These are phyloP conservation scores for Euschistus heros DNA, from an alignment of 1,140 invertebrate species.

Conservation along the genomic window DNA sequence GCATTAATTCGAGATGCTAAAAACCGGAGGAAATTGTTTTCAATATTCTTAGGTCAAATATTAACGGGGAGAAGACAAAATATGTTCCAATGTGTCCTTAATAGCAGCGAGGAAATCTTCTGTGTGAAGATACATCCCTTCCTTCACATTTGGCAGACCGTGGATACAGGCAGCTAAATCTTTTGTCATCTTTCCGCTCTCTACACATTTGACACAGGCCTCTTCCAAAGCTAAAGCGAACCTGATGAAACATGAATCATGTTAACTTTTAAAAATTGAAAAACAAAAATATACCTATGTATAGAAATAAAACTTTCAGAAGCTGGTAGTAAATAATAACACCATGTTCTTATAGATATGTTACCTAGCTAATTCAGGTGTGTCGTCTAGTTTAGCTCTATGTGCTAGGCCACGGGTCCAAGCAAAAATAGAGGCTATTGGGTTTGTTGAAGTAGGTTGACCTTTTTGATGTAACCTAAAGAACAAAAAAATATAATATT, in stretches of 20 bases:
- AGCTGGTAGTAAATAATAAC: too few species aligned
- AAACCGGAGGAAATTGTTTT: too few species aligned
- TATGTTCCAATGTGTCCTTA: slow-evolving; percentile 39
- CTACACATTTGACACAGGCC: slow-evolving; percentile 77
- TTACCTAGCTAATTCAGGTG: slow-evolving; percentile 52
- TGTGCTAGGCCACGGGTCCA: slow-evolving; percentile 80
- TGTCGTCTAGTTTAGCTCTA: slow-evolving; percentile 70
- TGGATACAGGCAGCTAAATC: slow-evolving; percentile 83
- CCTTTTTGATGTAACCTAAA: slow-evolving; percentile 62
- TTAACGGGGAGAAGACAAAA: not conserved
- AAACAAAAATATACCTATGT: slow-evolving; percentile 1
- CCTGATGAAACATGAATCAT: slow-evolving; percentile 33
- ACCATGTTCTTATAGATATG: too few species aligned
- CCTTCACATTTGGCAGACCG: slow-evolving; percentile 60
- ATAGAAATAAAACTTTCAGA: not conserved
- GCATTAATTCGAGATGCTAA: too few species aligned
- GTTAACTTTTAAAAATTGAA: too few species aligned
- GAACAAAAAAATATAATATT: not conserved
- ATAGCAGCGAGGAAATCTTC: slow-evolving; percentile 77
- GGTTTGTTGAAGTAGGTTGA: slow-evolving; percentile 76
- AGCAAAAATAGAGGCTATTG: slow-evolving; percentile 85
- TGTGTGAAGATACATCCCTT: slow-evolving; percentile 71
- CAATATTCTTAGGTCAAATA: too few species aligned
- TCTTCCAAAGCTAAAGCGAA: slow-evolving; percentile 47
- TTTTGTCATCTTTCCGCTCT: slow-evolving; percentile 83